phyloP scores from a whole-genome alignment of 2,888 invertebrate species.

The Eristalis pertinax region DNA sequence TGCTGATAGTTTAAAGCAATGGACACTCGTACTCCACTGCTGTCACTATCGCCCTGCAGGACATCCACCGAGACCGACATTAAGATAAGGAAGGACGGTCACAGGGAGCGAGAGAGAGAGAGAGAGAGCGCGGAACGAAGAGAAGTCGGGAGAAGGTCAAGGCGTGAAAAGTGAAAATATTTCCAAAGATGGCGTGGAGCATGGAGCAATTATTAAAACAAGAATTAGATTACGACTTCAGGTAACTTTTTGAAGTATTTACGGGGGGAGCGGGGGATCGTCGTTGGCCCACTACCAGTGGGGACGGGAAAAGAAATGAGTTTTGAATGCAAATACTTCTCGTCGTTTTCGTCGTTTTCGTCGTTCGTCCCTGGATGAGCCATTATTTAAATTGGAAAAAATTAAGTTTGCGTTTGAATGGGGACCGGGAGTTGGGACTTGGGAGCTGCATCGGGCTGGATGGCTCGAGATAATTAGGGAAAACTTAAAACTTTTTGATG shows the following conservation, averaged over 20 bases:
- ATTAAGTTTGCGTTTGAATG: background rate
- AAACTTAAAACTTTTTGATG: background rate
- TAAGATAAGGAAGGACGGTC: background rate
- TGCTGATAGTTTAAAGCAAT: constrained; percentile 55
- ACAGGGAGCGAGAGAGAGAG: background rate
- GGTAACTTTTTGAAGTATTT: constrained; percentile 58
- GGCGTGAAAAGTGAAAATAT: constrained; percentile 45
- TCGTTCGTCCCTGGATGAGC: background rate
- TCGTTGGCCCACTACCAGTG: background rate
- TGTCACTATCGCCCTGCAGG: background rate
- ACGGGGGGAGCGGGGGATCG: constrained; percentile 7
- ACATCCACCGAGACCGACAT: constrained; percentile 9
- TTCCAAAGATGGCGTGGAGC: background rate
- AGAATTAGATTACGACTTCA: constrained; percentile 42
- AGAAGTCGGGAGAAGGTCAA: background rate
- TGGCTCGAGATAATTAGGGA: background rate
- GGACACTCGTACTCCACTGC: no score
- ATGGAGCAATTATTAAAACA: constrained; percentile 43
- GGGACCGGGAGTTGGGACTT: background rate
- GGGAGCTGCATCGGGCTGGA: background rate
- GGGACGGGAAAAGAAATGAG: background rate
- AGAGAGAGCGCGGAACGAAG: no score
- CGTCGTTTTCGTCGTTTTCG: background rate
- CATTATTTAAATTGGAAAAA: constrained; percentile 8
- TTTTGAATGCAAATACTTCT: constrained; percentile 6